These are phyloP conservation scores for Anastatus disparis DNA, from an alignment of 1,140 invertebrate species.

Conservation along the genomic window DNA sequence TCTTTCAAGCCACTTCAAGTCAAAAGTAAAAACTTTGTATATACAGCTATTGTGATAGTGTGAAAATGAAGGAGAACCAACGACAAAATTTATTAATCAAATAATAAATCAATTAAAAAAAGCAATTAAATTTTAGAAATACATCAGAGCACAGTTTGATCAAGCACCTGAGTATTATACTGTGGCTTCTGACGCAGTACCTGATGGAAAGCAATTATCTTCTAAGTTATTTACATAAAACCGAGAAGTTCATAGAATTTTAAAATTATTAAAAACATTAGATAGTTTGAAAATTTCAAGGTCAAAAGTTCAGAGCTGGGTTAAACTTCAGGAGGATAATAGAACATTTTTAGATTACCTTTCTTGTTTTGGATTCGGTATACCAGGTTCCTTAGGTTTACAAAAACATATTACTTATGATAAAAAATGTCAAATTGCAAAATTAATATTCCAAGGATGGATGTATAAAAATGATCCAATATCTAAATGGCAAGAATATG, in stretches of 20 bases:
- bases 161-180: constrained; percentile 58
- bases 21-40: constrained; percentile 44
- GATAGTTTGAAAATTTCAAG: constrained; percentile 44
- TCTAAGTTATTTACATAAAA: constrained; percentile 54
- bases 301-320: constrained; percentile 53
- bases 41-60: constrained; percentile 16
- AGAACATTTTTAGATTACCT: constrained; percentile 65
- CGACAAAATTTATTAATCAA: constrained; percentile 52
- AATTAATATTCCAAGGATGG: constrained; percentile 72
- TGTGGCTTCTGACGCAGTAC: constrained; percentile 47
- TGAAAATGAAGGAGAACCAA: constrained; percentile 54
- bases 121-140: constrained; percentile 63
- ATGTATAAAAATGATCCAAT: constrained; percentile 67
- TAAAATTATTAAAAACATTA: constrained; percentile 54
- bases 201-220: constrained; percentile 48
- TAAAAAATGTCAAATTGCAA: constrained; percentile 62
- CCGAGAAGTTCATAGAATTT: constrained; percentile 54
- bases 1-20: constrained; percentile 3
- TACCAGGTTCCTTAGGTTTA: constrained; percentile 50
- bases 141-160: constrained; percentile 55
- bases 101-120: constrained; percentile 55
- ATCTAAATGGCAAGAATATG: constrained; percentile 65
- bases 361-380: constrained; percentile 70
- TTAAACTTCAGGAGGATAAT: constrained; percentile 61
- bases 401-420: constrained; percentile 53